These are phyloP conservation scores for Harpalus rufipes DNA, from an alignment of 2,888 invertebrate genomes.

Conservation along the genomic window DNA sequence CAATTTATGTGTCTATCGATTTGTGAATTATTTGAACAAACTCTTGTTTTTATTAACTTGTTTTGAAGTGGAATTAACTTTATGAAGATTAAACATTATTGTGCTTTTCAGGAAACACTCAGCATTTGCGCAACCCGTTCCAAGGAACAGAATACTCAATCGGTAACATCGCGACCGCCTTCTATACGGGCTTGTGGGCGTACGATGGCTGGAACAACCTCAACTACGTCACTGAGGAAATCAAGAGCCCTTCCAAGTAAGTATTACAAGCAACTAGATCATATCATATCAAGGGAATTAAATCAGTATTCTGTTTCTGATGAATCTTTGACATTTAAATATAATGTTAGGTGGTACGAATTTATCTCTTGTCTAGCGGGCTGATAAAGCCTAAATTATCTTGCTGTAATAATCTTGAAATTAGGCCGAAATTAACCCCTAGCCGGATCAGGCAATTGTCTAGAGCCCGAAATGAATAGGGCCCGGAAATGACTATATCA, in stretches of 20 bases:
- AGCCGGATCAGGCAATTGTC: too few relatives aligned
- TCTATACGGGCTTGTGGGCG: slow-evolving; percentile 97
- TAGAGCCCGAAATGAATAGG: too few relatives aligned
- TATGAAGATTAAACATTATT: background rate
- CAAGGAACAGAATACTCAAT: slow-evolving; percentile 84
- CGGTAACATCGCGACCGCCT: slow-evolving; percentile 94
- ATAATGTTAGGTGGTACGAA: too few relatives aligned
- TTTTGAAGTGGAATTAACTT: background rate
- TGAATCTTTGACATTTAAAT: too few relatives aligned
- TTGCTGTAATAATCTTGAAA: too few relatives aligned
- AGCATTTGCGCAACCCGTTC: slow-evolving; percentile 92
- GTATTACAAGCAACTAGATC: background rate
- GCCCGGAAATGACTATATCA: too few relatives aligned
- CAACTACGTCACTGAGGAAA: slow-evolving; percentile 99
- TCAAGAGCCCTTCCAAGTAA: slow-evolving; percentile 95
- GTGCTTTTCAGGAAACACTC: slow-evolving; percentile 85
- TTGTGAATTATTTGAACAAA: background rate
- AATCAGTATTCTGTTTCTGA: too few relatives aligned
- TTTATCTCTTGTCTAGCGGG: too few relatives aligned
- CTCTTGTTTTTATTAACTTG: background rate
- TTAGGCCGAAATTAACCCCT: too few relatives aligned
- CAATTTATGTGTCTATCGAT: too few relatives aligned
- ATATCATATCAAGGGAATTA: too few relatives aligned
- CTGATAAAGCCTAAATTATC: too few relatives aligned
- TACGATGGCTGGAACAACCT: slow-evolving; percentile 99